Percentiles rank a stretch among this genome's conserved stretches.
Conservation (phyloP, 2,888 invertebrate species). For the Chaetogeoica ovagalla region DNA sequence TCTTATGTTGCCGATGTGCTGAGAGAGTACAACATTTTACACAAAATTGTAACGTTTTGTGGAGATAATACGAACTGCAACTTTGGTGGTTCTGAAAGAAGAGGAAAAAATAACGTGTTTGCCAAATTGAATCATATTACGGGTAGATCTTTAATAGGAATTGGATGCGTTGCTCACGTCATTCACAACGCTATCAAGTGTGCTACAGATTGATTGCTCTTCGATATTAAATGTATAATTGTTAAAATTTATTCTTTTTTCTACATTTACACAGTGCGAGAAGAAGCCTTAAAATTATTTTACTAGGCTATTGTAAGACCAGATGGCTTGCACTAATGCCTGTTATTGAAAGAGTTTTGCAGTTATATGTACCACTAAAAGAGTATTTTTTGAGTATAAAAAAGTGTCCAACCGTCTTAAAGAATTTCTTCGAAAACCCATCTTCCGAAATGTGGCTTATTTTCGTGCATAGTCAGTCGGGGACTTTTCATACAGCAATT, state of each 20-base stretch:
- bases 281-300: constrained; percentile 58
- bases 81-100: constrained; percentile 51
- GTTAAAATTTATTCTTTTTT: constrained; percentile 58
- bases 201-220: constrained; percentile 57
- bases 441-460: constrained; percentile 42
- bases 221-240: constrained; percentile 58
- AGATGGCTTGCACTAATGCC: constrained; percentile 57
- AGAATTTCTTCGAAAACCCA: constrained; percentile 56
- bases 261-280: constrained; percentile 58
- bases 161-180: constrained; percentile 58
- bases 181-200: constrained; percentile 58
- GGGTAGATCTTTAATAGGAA: constrained; percentile 55
- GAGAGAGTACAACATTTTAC: constrained; percentile 17
- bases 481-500: constrained; percentile 18
- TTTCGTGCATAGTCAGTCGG: constrained; percentile 22
- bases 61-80: constrained; percentile 54
- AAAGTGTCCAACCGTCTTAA: constrained; percentile 57
- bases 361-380: constrained; percentile 56
- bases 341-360: constrained; percentile 57
- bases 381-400: constrained; percentile 57
- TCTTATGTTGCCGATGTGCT: constrained; percentile 40
- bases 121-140: constrained; percentile 54
- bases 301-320: constrained; percentile 57
- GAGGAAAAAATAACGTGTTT: constrained; percentile 55
- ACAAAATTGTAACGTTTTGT: constrained; percentile 47